These are phyloP conservation scores for Hymenopus coronatus DNA, from an alignment of 2,888 invertebrate species.

Conservation along the genomic window DNA sequence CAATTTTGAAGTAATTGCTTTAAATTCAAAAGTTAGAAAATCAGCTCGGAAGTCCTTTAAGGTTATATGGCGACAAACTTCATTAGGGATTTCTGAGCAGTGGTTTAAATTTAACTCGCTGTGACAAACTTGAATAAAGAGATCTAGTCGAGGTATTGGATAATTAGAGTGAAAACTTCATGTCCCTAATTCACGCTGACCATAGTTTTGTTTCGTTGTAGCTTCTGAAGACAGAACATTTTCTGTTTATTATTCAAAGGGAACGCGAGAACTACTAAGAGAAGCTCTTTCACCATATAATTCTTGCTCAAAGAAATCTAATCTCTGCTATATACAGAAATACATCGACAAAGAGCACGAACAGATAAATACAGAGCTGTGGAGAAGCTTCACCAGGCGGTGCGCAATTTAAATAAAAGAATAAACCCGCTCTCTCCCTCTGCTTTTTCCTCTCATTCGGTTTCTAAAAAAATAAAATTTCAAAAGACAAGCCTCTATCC, in stretches of 20 bases:
- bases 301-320: neutral
- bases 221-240: neutral
- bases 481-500: neutral
- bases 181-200: too few relatives aligned
- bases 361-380: neutral
- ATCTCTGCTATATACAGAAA: neutral
- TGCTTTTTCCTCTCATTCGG: neutral
- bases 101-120: too few relatives aligned
- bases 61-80: too few relatives aligned
- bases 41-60: too few relatives aligned
- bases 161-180: too few relatives aligned
- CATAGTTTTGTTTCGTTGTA: neutral
- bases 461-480: neutral
- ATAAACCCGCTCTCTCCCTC: neutral
- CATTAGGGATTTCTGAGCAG: too few relatives aligned
- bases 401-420: neutral
- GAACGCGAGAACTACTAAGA: neutral
- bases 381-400: neutral
- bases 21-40: too few relatives aligned
- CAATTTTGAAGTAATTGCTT: too few relatives aligned
- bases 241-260: neutral
- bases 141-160: too few relatives aligned
- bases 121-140: too few relatives aligned
- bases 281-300: neutral
- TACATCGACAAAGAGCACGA: neutral